phyloP scores from a whole-genome alignment of 2,797 vertebrate genomes.

The Paguma larvata region DNA sequence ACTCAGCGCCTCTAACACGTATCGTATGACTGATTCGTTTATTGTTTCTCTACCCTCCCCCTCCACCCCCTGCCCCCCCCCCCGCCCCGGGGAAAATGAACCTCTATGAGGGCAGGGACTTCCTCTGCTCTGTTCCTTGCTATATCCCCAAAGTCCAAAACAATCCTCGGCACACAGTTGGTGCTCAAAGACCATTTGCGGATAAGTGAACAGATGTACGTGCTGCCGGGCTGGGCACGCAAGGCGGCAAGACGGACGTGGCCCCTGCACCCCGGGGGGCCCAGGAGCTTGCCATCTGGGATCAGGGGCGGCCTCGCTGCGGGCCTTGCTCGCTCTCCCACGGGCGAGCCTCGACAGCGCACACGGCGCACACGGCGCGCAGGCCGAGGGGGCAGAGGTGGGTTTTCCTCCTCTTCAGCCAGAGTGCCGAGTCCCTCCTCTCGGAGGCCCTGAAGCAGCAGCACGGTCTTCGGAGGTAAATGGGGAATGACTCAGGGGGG shows the following conservation, averaged over 20 bases:
- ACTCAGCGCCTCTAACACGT: background rate
- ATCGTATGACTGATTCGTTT: too few relatives aligned
- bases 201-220: rapidly evolving
- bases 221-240: rapidly evolving
- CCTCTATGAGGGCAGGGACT: background rate
- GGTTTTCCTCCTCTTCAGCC: background rate
- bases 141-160: background rate
- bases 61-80: rapidly evolving
- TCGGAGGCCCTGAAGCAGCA: background rate
- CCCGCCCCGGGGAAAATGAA: background rate
- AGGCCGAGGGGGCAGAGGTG: rapidly evolving
- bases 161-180: too few relatives aligned
- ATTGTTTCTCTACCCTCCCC: rapidly evolving
- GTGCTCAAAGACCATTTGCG: background rate
- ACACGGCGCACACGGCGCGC: rapidly evolving
- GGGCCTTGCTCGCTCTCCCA: rapidly evolving
- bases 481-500: background rate
- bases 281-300: rapidly evolving
- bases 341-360: rapidly evolving
- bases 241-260: background rate
- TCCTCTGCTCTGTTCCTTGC: background rate
- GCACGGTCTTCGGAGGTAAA: background rate
- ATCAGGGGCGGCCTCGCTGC: rapidly evolving
- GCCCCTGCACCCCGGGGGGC: rapidly evolving
- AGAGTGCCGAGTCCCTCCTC: rapidly evolving